Percentiles rank a stretch among this genome's conserved stretches.
These are phyloP conservation scores for Castor canadensis DNA, from an alignment of 2,113 vertebrate genomes.

Conservation along the genomic window DNA sequence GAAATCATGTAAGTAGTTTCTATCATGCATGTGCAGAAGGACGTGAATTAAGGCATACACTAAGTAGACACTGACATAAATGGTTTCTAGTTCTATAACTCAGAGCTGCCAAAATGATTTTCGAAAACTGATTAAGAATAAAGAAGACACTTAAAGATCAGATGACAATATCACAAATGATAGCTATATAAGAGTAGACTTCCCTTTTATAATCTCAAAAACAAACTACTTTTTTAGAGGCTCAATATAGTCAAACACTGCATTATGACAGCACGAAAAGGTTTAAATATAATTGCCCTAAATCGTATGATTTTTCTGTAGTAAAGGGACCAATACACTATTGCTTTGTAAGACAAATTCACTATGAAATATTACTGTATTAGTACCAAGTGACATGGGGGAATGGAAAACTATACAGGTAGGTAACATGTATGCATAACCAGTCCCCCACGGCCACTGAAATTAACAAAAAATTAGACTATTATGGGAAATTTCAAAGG, in stretches of 20 bases:
- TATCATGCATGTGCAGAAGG: not conserved
- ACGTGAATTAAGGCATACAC: not conserved
- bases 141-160: not conserved
- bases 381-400: not conserved
- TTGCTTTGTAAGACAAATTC: not conserved
- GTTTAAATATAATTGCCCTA: not conserved
- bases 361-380: not conserved
- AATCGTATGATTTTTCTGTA: not conserved
- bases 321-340: not conserved
- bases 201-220: not conserved
- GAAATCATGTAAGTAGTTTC: slow-evolving; percentile 15
- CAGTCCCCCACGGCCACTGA: not conserved
- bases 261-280: not conserved
- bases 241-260: not conserved
- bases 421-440: rapidly evolving
- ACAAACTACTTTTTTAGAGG: not conserved
- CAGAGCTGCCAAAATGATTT: not conserved
- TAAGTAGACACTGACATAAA: not conserved
- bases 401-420: not conserved
- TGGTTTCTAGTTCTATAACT: not conserved
- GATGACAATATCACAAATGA: not conserved
- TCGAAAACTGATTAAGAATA: not conserved
- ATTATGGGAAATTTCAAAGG: not conserved
- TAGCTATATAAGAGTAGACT: not conserved
- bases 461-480: not conserved